Percentiles rank a stretch among this genome's conserved stretches.
These are phyloP conservation scores for Albula glossodonta DNA, from an alignment of 2,113 vertebrate genomes.

Conservation along the genomic window DNA sequence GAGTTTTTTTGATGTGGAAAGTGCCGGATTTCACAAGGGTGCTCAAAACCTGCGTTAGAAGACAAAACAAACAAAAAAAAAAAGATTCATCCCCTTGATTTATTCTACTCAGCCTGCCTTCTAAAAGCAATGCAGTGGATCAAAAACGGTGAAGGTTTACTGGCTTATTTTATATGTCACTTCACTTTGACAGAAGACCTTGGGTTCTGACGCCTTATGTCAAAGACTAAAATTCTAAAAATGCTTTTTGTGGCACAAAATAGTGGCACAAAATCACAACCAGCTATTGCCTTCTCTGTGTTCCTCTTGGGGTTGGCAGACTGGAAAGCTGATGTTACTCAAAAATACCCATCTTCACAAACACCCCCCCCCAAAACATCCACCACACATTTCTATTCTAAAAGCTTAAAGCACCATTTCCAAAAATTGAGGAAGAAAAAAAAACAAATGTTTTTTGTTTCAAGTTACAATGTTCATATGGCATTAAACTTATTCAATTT, in stretches of 20 bases:
- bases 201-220: background rate
- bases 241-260: conserved; percentile 8
- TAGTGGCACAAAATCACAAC: background rate
- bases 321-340: background rate
- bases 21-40: background rate
- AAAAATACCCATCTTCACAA: background rate
- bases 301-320: background rate
- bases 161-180: background rate
- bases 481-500: too few species aligned
- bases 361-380: background rate
- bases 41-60: background rate
- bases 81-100: background rate
- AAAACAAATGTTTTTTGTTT: too few species aligned
- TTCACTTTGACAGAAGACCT: background rate
- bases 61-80: background rate
- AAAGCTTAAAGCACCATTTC: background rate
- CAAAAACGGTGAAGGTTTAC: background rate
- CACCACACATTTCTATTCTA: background rate
- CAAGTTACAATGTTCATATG: too few species aligned
- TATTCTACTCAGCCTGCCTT: background rate
- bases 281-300: background rate
- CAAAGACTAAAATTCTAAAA: conserved; percentile 1
- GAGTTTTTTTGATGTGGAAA: background rate
- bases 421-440: too few species aligned
- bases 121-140: background rate